phyloP scores from a whole-genome alignment of 1,140 invertebrate genomes.

The Littorina saxatilis region DNA sequence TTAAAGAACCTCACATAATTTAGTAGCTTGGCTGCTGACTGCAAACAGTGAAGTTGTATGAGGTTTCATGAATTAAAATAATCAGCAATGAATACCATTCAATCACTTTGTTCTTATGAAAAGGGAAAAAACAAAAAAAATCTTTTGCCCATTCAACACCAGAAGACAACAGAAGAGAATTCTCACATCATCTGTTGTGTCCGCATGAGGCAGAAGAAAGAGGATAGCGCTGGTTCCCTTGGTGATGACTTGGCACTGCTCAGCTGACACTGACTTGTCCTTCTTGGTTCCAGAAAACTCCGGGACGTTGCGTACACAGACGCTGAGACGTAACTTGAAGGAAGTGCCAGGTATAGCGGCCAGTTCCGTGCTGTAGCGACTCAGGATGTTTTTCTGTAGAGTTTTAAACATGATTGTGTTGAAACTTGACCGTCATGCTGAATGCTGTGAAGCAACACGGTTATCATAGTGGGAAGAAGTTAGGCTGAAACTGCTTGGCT shows the following conservation, averaged over 20 bases:
- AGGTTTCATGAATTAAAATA: no score
- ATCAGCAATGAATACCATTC: no score
- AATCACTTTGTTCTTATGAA: no score
- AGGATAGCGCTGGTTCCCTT: conserved; percentile 34
- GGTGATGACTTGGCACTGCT: not conserved
- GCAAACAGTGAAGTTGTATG: no score
- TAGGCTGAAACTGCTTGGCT: no score
- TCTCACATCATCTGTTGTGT: conserved; percentile 26
- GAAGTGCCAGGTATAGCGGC: conserved; percentile 36
- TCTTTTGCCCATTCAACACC: no score
- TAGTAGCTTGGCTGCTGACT: no score
- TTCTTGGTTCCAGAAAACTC: not conserved
- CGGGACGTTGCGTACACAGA: conserved; percentile 56
- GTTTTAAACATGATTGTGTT: not conserved
- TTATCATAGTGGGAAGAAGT: no score
- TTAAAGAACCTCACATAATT: no score
- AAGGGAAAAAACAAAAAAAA: no score
- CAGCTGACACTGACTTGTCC: not conserved
- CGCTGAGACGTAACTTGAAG: conserved; percentile 31
- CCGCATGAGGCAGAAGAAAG: conserved; percentile 26
- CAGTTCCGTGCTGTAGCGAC: conserved; percentile 52
- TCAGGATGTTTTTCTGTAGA: conserved; percentile 60
- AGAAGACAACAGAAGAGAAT: not conserved
- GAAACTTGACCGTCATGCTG: no score
- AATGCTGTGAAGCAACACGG: no score